These are phyloP conservation scores for Sorex fumeus DNA, from an alignment of 2,113 vertebrate species.

Conservation along the genomic window DNA sequence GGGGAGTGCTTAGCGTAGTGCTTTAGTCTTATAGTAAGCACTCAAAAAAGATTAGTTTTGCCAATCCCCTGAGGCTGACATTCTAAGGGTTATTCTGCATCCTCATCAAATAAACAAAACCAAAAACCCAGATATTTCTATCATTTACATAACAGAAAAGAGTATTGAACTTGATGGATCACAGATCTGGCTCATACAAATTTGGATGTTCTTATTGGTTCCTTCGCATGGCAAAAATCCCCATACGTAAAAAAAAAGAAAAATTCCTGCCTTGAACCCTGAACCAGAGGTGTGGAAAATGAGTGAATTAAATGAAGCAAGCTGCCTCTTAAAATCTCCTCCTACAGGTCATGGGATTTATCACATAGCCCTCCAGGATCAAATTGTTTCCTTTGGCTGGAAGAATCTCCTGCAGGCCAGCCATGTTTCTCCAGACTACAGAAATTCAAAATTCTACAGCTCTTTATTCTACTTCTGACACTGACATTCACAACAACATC, in stretches of 20 bases:
- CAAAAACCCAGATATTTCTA: conserved; percentile 54
- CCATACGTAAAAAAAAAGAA: conserved; percentile 11
- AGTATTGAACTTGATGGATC: conserved; percentile 55
- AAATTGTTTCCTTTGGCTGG: background rate
- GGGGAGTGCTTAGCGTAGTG: conserved; percentile 26
- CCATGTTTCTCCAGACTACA: conserved; percentile 14
- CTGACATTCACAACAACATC: background rate
- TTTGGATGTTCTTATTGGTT: conserved; percentile 45
- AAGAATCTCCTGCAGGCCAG: background rate
- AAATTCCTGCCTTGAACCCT: background rate
- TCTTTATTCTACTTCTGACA: conserved; percentile 10
- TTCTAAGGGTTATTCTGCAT: conserved; percentile 50
- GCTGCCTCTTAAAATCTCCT: background rate
- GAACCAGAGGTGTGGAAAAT: background rate
- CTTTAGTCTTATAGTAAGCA: background rate
- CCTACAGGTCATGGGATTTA: background rate
- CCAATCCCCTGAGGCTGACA: conserved; percentile 34
- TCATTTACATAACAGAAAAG: conserved; percentile 65
- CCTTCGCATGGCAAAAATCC: conserved; percentile 44
- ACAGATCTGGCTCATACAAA: conserved; percentile 39
- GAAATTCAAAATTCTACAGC: conserved; percentile 35
- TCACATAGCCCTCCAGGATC: background rate
- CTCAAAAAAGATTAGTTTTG: conserved; percentile 43
- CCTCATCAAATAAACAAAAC: background rate
- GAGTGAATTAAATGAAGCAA: conserved; percentile 3